Evolutionary conservation across 2,888 invertebrate species (phyloP).

Genomic region (Silvanus unidentatus): DNA sequence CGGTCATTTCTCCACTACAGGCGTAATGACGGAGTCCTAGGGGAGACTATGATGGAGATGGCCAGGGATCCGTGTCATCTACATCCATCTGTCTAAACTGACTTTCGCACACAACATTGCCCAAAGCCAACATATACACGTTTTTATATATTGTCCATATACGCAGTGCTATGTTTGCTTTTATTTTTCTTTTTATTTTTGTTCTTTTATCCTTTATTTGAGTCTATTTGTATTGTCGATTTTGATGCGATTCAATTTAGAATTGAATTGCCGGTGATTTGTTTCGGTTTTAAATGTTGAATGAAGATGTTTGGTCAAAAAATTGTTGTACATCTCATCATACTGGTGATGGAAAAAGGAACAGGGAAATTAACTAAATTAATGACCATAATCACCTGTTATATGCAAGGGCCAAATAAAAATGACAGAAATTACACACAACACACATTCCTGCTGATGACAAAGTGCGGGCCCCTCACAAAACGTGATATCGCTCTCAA

Average conservation of each 20-base stretch:
- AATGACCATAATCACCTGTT: conserved; percentile 31
- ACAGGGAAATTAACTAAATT: conserved; percentile 26
- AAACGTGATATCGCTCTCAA: conserved; percentile 33
- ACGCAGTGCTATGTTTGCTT: neutral
- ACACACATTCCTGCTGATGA: conserved; percentile 32
- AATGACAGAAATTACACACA: conserved; percentile 35
- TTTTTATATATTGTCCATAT: too few species aligned
- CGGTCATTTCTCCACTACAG: conserved; percentile 25
- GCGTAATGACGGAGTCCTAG: conserved; percentile 22
- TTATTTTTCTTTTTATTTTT: neutral
- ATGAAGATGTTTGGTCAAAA: too few species aligned
- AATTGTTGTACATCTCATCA: too few species aligned
- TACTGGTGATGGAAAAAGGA: too few species aligned
- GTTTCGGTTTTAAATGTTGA: too few species aligned
- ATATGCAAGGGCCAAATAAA: conserved; percentile 30
- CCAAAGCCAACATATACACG: neutral
- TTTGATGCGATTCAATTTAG: neutral
- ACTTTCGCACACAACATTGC: conserved; percentile 14
- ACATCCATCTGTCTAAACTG: conserved; percentile 21
- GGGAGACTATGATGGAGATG: conserved; percentile 26
- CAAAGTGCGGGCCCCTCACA: conserved; percentile 33
- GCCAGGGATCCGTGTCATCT: conserved; percentile 22
- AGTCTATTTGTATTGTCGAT: conserved; percentile 2
- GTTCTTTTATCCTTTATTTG: neutral
- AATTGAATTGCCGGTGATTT: conserved; percentile 2